Evolutionary conservation across 2,888 invertebrate genomes (phyloP), one percentile per base, ranked within the genome.

Genomic region (Agonum fuliginosum): DNA sequence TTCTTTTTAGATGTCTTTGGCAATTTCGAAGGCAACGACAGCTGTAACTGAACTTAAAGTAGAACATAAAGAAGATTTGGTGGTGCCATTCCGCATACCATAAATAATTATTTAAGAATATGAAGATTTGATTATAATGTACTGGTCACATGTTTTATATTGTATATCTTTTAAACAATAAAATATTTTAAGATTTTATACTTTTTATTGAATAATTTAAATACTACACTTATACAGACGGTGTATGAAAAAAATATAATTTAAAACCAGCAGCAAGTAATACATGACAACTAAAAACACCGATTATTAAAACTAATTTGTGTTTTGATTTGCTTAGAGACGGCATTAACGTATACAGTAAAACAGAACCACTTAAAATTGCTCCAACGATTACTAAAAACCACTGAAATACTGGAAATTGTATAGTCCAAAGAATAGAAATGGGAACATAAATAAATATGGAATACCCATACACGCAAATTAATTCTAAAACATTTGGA

Each of bases 401-500:
- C 98, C 98, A 98, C 83, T 97, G 97, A 27, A 98, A 88, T 91
- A 94, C 91, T 19, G 81, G 83, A 73, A 92, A 90, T 86, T 93
- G 95, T 82, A 98, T 94, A 0, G 96, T 93, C 97, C 97, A 98
- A 43, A 98, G 88, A 80, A 98, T 91, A 1, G 97, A 95, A 5
- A 97, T 94, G 2, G 98, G 98, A 83, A 99, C 92, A 87, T 97
- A 99, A 83, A 98, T 95, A 30, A 96, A 92, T 54, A 99, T 88
- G 0, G 97, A 97, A 87, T 99, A 99, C 5, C 98, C 99, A 84
- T 98, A 99, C 6, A 98, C 90, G 86, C 97, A 98, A 84, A 98
- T 91, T 6, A 98, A 89, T 80, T 98, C 96, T 81, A 98, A 89
- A 84, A 96, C 89, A 17, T 93, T 90, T 17, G 93, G 93, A 0